phyloP scores from a whole-genome alignment of 2,113 vertebrate species.

The Melanerpes aurifrons region DNA sequence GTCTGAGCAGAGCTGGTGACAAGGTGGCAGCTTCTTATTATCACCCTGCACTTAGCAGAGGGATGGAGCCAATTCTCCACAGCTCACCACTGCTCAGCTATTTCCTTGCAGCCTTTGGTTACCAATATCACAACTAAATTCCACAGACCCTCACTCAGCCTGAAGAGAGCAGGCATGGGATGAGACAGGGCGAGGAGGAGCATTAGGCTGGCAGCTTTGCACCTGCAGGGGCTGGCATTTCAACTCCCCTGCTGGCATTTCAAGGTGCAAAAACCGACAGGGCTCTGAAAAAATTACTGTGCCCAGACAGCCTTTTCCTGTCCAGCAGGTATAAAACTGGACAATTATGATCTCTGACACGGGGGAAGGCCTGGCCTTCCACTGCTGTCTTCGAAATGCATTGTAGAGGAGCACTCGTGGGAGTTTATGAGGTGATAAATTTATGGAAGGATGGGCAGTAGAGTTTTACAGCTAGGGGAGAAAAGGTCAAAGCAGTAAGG shows the following conservation, averaged over 20 bases:
- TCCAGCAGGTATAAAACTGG: not conserved
- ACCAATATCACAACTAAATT: rapidly evolving
- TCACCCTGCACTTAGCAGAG: not conserved
- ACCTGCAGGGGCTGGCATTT: not conserved
- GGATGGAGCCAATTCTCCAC: not conserved
- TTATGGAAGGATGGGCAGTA: conserved; percentile 78
- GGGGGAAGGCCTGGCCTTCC: not conserved
- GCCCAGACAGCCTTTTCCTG: not conserved
- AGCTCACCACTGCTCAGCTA: not conserved
- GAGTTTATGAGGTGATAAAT: conserved; percentile 83
- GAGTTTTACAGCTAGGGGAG: conserved; percentile 75
- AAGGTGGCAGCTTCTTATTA: conserved; percentile 57
- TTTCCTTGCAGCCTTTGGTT: not conserved
- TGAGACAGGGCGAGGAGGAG: not conserved
- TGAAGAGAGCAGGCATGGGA: not conserved
- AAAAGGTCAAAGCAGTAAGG: conserved; percentile 76
- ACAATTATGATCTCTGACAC: not conserved
- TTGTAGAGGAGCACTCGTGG: conserved; percentile 10
- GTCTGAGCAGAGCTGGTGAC: conserved; percentile 25
- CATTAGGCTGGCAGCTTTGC: not conserved
- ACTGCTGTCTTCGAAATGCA: conserved; percentile 8
- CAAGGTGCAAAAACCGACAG: not conserved
- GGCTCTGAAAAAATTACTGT: rapidly evolving
- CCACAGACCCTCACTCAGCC: not conserved
- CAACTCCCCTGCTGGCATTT: not conserved